Evolutionary conservation across 2,797 vertebrate species (phyloP).

Genomic region (Diglossa cyanea): DNA sequence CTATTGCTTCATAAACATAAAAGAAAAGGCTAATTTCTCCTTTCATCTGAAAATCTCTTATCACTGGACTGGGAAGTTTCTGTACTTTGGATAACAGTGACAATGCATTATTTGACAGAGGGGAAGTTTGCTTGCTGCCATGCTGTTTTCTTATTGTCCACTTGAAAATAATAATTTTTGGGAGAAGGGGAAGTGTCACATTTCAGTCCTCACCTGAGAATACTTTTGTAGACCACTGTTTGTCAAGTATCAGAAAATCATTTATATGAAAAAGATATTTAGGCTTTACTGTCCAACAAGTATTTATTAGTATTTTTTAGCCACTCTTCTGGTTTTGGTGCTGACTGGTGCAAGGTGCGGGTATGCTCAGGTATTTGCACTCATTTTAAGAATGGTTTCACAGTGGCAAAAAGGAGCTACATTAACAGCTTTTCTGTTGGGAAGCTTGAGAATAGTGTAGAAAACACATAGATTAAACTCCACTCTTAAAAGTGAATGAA

Average conservation of each 20-base stretch:
- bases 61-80: neutral
- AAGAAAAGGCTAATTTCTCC: neutral
- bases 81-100: neutral
- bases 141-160: neutral
- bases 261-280: neutral
- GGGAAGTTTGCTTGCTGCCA: neutral
- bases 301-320: neutral
- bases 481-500: neutral
- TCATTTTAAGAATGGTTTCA: neutral
- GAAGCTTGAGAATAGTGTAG: neutral
- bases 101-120: neutral
- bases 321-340: neutral
- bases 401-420: neutral
- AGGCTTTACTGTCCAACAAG: neutral
- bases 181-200: neutral
- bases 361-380: neutral
- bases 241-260: neutral
- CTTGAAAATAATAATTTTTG: neutral
- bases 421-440: neutral
- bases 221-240: neutral
- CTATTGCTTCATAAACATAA: neutral
- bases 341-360: neutral
- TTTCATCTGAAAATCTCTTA: neutral
- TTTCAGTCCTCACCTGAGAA: neutral
- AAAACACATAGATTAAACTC: neutral